Base-by-base conservation (phyloP, 2,113 vertebrate genomes). In the Haemorhous mexicanus region DNA sequence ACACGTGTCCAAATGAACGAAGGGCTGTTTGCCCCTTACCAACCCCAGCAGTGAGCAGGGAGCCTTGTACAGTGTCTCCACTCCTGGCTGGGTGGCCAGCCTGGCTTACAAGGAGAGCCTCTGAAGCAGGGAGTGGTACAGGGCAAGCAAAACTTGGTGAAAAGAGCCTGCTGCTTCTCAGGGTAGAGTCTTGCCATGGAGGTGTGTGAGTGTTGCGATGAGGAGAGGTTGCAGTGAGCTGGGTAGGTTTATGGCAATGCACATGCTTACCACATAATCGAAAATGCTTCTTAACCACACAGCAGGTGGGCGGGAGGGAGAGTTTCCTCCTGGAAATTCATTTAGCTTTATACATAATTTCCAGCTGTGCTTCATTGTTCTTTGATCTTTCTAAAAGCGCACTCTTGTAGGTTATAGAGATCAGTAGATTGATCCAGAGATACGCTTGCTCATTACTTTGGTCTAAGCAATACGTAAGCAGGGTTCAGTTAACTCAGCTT, bases 361-460 rank as follows among this genome's bases (percentile, higher is more conserved):
- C 94, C 85, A 90, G 72, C 55, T 93, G 1, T 72, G 72, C 47
- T 90, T 96, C n/a, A 6, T 2, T 56, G 41, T 64, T 35, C 83
- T 94, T 96, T 94, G 83, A 84, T 87, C 90, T 94, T 86, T 84
- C 28, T 84, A n/a, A 78, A 75, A 89, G 80, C 3, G 0, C 26
- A 3, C 12, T 86, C 76, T 24, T 81, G 76, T 41, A 89, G 83
- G 61, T 68, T 90, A 46, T 15, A 64, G 70, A 72, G 75, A 86
- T 91, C 50, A 59, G n/a, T 39, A 55, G 77, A 68, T 44, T 61
- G 87, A 84, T 89, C 62, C 41, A 50, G 79, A 87, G 82, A 87
- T 86, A 66, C 0, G 2, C 66, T 75, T 78, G 88, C 80, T 93
- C n/a, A 8, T 89, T 59, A 27, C 69, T 92, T 95, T 92, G 83